Conservation (phyloP, 2,888 invertebrate genomes). For the Heliconius aoede region DNA sequence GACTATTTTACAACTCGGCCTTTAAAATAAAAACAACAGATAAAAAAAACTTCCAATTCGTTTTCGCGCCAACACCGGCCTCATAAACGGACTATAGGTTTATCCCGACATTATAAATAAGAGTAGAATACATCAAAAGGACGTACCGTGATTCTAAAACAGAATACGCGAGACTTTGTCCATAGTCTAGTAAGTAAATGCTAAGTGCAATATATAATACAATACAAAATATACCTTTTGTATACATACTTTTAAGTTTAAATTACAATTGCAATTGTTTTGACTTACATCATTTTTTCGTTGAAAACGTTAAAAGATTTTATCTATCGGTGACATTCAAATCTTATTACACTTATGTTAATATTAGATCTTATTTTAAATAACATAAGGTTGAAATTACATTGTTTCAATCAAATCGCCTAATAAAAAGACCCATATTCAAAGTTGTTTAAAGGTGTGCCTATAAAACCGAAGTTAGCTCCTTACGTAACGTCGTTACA, state of each 20-base stretch:
- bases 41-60: constrained; percentile 74
- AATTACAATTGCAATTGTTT: constrained; percentile 42
- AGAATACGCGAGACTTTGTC: constrained; percentile 69
- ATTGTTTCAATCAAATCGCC: constrained; percentile 47
- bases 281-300: constrained; percentile 52
- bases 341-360: constrained; percentile 51
- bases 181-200: constrained; percentile 50
- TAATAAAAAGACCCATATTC: constrained; percentile 77
- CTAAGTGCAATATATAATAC: constrained; percentile 43
- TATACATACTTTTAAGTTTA: constrained; percentile 30
- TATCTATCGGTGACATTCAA: constrained; percentile 73
- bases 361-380: constrained; percentile 53
- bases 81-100: constrained; percentile 76
- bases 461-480: constrained; percentile 82
- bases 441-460: constrained; percentile 81
- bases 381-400: constrained; percentile 49
- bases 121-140: constrained; percentile 75
- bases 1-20: constrained; percentile 50
- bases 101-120: constrained; percentile 75
- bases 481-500: constrained; percentile 75
- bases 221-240: constrained; percentile 51
- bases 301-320: constrained; percentile 70
- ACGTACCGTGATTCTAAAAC: constrained; percentile 68
- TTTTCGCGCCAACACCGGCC: constrained; percentile 68
- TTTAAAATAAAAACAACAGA: constrained; percentile 69